phyloP scores from a whole-genome alignment of 2,113 vertebrate species.

The Dolichotis patagonum region DNA sequence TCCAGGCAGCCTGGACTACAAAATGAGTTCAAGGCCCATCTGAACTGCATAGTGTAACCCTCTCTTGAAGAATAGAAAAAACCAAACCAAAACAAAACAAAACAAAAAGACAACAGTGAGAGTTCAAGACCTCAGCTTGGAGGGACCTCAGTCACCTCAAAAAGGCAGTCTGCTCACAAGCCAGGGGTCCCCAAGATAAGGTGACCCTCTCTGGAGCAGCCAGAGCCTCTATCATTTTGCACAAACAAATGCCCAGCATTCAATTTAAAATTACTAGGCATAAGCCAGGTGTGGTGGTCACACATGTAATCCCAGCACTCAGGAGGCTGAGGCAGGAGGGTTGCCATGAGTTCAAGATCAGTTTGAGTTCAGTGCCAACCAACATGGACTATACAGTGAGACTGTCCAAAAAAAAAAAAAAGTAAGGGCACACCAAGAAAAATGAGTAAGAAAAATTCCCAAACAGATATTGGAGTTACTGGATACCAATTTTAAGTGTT shows the following conservation, averaged over 20 bases:
- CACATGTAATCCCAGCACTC: not conserved
- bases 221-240: not conserved
- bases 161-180: not conserved
- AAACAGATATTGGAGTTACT: not conserved
- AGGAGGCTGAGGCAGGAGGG: not conserved
- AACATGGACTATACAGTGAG: not conserved
- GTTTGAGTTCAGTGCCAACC: not conserved
- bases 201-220: not conserved
- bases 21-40: not conserved
- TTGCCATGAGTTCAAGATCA: not conserved
- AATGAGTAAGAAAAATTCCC: not conserved
- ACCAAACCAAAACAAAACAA: too few species aligned
- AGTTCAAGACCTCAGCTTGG: not conserved
- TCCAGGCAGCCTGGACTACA: too few species aligned
- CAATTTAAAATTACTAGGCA: not conserved
- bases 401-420: not conserved
- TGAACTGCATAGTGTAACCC: too few species aligned
- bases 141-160: not conserved
- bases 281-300: not conserved
- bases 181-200: not conserved
- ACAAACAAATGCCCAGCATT: not conserved
- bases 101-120: not conserved
- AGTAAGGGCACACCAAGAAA: not conserved
- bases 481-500: not conserved
- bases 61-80: too few species aligned